Evolutionary conservation across 2,888 invertebrate species (phyloP).

Genomic region (Balanococcus diminutus): DNA sequence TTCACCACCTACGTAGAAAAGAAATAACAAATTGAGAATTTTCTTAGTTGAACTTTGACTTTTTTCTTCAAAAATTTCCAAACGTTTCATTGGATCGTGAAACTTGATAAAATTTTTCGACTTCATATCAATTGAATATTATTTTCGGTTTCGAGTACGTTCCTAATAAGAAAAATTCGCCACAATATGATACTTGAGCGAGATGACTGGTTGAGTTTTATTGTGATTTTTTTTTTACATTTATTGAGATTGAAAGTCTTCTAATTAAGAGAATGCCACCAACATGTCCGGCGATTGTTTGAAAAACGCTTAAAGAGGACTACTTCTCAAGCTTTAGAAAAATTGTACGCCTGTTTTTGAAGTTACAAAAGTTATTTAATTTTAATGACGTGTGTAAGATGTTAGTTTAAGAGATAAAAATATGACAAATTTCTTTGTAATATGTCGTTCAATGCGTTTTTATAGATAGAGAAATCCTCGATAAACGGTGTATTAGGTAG

Average conservation of each 20-base stretch:
- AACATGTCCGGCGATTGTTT: slow-evolving; percentile 7
- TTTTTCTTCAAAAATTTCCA: too few species aligned
- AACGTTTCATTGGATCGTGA: too few species aligned
- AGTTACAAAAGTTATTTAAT: slow-evolving; percentile 3
- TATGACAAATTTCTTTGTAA: background rate
- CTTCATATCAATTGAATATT: too few species aligned
- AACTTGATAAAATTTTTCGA: too few species aligned
- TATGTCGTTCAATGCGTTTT: background rate
- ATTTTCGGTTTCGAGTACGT: background rate
- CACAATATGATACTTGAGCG: slow-evolving; percentile 24
- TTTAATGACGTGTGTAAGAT: background rate
- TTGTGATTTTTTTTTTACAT: slow-evolving; percentile 24
- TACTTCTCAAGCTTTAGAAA: background rate
- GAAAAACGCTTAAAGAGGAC: background rate
- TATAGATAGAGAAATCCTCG: background rate
- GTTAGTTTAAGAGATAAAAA: background rate
- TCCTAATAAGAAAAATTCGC: background rate
- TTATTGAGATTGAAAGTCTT: slow-evolving; percentile 1
- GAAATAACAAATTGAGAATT: background rate
- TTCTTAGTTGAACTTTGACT: background rate
- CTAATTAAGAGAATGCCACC: slow-evolving; percentile 18
- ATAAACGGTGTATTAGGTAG: background rate
- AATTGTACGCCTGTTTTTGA: background rate
- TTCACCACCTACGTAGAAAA: too few species aligned
- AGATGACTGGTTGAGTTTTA: background rate